Conservation (phyloP, 2,888 invertebrate genomes). For the Tachina lurida region DNA sequence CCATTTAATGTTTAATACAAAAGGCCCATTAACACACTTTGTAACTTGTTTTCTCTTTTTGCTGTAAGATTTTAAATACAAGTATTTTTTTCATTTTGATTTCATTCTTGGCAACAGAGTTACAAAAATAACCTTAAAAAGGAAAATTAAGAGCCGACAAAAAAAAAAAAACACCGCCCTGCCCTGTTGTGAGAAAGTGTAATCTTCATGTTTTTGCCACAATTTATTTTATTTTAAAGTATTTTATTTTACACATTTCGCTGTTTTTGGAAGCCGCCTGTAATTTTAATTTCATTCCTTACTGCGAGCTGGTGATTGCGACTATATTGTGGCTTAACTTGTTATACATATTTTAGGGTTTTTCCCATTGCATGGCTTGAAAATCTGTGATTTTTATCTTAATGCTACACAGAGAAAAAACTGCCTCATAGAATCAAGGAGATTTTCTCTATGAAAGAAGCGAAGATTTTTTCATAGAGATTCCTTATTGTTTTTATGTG, state of each 20-base stretch:
- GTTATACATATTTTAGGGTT: conserved; percentile 8
- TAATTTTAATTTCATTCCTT: conserved; percentile 3
- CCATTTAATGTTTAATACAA: conserved; percentile 65
- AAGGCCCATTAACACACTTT: conserved; percentile 67
- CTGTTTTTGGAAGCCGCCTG: neutral
- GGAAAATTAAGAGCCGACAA: neutral
- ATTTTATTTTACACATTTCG: neutral
- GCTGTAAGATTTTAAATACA: neutral
- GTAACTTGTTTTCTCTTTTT: conserved; percentile 43
- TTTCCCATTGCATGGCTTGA: no score
- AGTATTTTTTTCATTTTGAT: neutral
- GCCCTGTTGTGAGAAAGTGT: conserved; percentile 24
- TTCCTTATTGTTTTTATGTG: no score
- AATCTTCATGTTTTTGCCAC: conserved; percentile 23
- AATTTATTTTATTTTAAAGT: neutral
- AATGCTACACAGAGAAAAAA: no score
- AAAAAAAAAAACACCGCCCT: no score
- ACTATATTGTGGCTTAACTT: conserved; percentile 26
- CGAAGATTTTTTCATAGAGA: no score
- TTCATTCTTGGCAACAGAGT: neutral
- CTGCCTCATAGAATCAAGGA: no score
- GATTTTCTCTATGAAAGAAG: no score
- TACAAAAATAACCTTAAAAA: neutral
- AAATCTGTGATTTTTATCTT: no score
- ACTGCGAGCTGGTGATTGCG: neutral